Conservation (phyloP, 2,797 vertebrate species). For the Urosaurus nigricauda region DNA sequence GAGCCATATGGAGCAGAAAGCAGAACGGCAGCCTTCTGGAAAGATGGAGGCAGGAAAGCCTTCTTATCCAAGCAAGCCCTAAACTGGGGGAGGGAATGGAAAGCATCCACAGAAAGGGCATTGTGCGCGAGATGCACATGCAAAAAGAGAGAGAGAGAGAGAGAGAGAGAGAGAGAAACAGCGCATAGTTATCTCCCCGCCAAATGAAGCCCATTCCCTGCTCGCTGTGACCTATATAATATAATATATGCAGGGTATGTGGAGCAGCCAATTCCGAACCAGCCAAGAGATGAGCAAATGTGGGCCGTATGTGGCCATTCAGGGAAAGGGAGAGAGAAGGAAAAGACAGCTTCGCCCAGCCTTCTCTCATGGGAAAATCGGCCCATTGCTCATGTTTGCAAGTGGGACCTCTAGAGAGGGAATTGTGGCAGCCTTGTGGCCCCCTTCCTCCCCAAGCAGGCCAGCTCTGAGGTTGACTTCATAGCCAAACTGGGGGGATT, state of each 20-base stretch:
- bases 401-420: neutral
- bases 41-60: neutral
- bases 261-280: neutral
- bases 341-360: too few relatives aligned
- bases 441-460: neutral
- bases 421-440: neutral
- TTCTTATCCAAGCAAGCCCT: neutral
- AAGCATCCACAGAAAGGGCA: neutral
- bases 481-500: neutral
- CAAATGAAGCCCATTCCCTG: neutral
- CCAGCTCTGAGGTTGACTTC: neutral
- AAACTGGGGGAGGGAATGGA: neutral
- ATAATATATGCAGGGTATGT: constrained; percentile 7
- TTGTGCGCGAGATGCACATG: neutral
- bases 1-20: neutral
- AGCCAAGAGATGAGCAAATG: neutral
- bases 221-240: constrained; percentile 7
- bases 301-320: too few relatives aligned
- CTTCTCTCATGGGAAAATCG: neutral
- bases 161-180: neutral
- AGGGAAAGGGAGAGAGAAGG: neutral
- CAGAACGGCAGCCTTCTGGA: too few relatives aligned
- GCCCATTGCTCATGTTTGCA: neutral
- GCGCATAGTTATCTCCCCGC: too few relatives aligned
- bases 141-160: neutral